Conservation (phyloP, 2,797 vertebrate genomes). For the Vultur gryphus region DNA sequence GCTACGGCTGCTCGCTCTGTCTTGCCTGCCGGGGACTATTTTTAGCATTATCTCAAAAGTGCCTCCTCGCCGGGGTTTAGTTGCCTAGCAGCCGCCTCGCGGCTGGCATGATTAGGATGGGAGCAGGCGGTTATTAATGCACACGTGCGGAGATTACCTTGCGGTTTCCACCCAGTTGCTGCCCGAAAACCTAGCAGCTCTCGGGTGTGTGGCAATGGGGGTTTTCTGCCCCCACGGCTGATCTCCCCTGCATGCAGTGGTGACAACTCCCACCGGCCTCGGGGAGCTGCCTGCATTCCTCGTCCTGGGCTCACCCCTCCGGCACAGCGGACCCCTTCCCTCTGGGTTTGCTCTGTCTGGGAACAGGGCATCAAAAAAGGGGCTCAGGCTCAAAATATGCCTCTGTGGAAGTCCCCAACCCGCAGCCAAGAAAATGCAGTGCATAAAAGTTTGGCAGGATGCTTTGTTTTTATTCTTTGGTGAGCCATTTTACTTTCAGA, state of each 20-base stretch:
- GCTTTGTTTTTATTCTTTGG: neutral
- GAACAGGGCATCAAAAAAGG: neutral
- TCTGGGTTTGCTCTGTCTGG: neutral
- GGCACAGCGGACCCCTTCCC: neutral
- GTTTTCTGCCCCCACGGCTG: neutral
- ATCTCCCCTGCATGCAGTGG: accelerated
- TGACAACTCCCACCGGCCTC: accelerated
- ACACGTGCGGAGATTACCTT: neutral
- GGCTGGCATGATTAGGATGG: neutral
- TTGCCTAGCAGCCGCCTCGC: conserved; percentile 64
- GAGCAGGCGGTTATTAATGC: neutral
- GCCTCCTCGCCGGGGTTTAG: neutral
- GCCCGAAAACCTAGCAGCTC: neutral
- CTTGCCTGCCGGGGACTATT: conserved; percentile 40
- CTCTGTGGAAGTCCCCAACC: neutral
- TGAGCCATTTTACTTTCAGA: neutral
- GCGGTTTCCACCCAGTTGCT: accelerated
- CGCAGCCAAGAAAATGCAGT: accelerated
- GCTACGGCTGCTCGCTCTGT: neutral
- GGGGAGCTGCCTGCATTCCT: accelerated
- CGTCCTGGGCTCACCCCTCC: accelerated
- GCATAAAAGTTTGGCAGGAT: neutral
- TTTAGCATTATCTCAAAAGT: conserved; percentile 55
- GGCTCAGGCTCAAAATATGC: neutral
- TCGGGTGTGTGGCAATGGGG: accelerated